Base-by-base conservation (phyloP, 2,888 invertebrate genomes). In the Arge pagana region DNA sequence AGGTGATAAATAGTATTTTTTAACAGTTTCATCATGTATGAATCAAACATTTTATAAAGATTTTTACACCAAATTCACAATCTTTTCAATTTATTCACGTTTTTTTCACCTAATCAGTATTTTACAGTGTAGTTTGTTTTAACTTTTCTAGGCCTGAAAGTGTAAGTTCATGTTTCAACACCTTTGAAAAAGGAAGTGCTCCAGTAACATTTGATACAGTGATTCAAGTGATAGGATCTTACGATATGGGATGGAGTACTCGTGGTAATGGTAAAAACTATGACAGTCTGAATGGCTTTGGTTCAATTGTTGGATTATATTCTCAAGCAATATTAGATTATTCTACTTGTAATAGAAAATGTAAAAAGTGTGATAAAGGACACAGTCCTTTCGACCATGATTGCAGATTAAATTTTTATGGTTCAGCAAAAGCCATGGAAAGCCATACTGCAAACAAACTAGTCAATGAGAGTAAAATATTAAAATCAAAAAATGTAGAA, bases 401-500 rank as follows among this genome's bases (percentile, higher is more conserved):
- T 48, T 65, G 59, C 18, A 49, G 61, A 8, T 10, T 39, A 16
- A 61, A 59, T 43, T 61, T 60, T 43, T 10, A 28, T 19, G 60
- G 57, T 13, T 62, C 58, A 49, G 58, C 63, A 1, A 62, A 64
- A 50, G 57, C 61, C 7, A 63, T 64, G 60, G 58, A 64, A 41
- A 31, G 59, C 10, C 51, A 56, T 35, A 54, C 50, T n/a, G 58
- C 50, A 2, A 54, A 49, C 13, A 15, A 51, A 19, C 19, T 60
- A 23, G 24, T 50, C 7, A 53, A 41, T 33, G 15, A 43, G 16
- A 57, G 55, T 50, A 11, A n/a, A n/a, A 50, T 53, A 26, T 37
- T 59, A 21, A 52, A 42, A 50, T 42, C 53, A 30, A 23, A 30
- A 8, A 42, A 42, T 13, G 16, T 56, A 11, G 21, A 53, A 33